Evolutionary conservation across 2,888 invertebrate species (phyloP), one percentile per base, ranked within the genome.

Genomic region (Incurvaria masculella): DNA sequence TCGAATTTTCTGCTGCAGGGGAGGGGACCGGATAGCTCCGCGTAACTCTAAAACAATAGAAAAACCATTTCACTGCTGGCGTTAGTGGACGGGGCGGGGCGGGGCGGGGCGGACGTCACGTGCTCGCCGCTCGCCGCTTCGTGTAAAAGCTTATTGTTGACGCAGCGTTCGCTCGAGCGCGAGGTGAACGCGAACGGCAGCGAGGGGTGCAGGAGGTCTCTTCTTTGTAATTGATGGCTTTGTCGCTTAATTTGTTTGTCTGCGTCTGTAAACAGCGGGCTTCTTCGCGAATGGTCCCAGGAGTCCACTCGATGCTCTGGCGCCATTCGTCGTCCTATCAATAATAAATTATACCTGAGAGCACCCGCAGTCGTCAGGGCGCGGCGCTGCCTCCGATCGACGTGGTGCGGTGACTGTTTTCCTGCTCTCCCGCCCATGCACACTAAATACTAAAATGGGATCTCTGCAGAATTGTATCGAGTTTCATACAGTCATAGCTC

Each of bases 221-320:
- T 72, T 72, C 70, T 70, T 72, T 69, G 66, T 74, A 78, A 76
- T 78, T 78, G 76, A 76, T 78, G 76, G 76, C 76, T 75, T 75
- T 76, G 78, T 76, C 73, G 69, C 69, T 69, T 76, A 78, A 78
- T 78, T 78, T 78, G 75, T 78, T 78, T 76, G 74, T 62, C 63
- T 64, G 64, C 66, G 65, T 56, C 61, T 55, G 8, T n/a, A 33
- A 33, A 33, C 52, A 61, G 59, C 57, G 65, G 64, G 59, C 61
- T 57, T 61, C 57, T 61, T 63, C 59, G 64, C 55, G 59, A 56
- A 64, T 65, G 62, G 74, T 72, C 74, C 61, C 68, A 73, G 72
- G 76, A 72, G 60, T 59, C 56, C 59, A 63, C 59, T 61, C 56
- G 42, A 42, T 61, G 59, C 60, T 62, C 62, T 71, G 68, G 64